These are phyloP conservation scores for Ostrea edulis DNA, from an alignment of 1,140 invertebrate species.

Conservation along the genomic window DNA sequence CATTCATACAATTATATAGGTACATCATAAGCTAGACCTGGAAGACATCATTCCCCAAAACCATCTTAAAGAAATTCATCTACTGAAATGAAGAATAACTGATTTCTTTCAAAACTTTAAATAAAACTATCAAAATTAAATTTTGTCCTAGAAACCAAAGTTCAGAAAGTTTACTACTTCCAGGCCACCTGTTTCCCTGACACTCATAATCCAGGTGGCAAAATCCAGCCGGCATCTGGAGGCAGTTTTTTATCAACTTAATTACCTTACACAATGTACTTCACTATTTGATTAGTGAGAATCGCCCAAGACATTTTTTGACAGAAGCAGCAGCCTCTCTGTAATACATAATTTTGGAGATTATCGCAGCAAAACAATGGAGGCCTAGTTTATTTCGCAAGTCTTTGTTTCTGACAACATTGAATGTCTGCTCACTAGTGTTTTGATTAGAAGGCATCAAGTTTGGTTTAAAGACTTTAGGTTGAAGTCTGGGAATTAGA, in stretches of 20 bases:
- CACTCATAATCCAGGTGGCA: neutral
- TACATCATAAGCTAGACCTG: no score
- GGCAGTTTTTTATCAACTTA: constrained; percentile 6
- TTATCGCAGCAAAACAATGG: neutral
- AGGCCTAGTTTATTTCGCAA: neutral
- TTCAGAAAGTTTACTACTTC: neutral
- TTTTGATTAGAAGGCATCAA: constrained; percentile 22
- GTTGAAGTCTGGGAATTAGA: constrained; percentile 1
- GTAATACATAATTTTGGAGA: neutral
- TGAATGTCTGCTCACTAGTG: constrained; percentile 18
- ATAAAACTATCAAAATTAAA: no score
- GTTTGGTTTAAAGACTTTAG: constrained; percentile 5
- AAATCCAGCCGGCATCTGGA: neutral
- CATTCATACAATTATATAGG: no score
- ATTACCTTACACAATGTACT: constrained; percentile 26
- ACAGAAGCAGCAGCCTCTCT: neutral
- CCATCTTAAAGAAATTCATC: no score
- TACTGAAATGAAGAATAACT: neutral
- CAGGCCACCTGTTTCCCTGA: constrained; percentile 11
- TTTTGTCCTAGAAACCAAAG: neutral
- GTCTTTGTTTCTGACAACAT: neutral
- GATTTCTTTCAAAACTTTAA: neutral
- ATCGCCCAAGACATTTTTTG: constrained; percentile 9
- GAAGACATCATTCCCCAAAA: no score
- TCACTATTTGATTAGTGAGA: neutral